A percentile compares a stretch with the other conserved stretches of the same genome.
phyloP scores from a whole-genome alignment of 2,797 vertebrate genomes.

The Furcifer pardalis region DNA sequence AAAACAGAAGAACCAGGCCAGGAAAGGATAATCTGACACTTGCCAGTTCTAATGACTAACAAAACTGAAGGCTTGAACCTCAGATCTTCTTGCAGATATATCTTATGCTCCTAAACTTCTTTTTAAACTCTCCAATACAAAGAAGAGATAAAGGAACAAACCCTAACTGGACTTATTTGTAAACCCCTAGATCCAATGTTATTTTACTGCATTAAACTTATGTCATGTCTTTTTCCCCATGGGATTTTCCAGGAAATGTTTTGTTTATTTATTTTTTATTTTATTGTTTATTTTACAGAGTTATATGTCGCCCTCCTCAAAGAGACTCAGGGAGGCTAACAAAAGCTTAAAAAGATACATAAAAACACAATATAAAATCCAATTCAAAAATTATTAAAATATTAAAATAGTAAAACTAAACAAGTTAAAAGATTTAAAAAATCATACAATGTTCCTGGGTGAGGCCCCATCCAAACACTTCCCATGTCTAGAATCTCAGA shows the following conservation, averaged over 20 bases:
- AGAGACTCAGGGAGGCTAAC: no score
- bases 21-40: conserved; percentile 42
- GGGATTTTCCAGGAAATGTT: not conserved
- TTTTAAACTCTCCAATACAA: not conserved
- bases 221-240: not conserved
- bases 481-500: not conserved
- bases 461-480: not conserved
- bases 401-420: no score
- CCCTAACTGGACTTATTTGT: not conserved
- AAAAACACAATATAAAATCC: no score
- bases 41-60: conserved; percentile 57
- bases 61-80: conserved; percentile 10
- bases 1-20: conserved; percentile 53
- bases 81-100: not conserved
- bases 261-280: no score
- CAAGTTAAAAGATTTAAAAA: no score
- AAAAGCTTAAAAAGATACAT: no score
- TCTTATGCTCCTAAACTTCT: not conserved
- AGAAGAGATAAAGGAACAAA: not conserved
- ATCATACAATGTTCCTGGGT: no score
- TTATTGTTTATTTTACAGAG: no score
- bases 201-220: not conserved
- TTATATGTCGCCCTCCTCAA: no score
- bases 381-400: no score
- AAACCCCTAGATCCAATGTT: not conserved